A percentile compares a stretch with the other conserved stretches of the same genome.
Evolutionary conservation across 2,888 invertebrate genomes (phyloP).

Genomic region (Drosophila suboccidentalis): DNA sequence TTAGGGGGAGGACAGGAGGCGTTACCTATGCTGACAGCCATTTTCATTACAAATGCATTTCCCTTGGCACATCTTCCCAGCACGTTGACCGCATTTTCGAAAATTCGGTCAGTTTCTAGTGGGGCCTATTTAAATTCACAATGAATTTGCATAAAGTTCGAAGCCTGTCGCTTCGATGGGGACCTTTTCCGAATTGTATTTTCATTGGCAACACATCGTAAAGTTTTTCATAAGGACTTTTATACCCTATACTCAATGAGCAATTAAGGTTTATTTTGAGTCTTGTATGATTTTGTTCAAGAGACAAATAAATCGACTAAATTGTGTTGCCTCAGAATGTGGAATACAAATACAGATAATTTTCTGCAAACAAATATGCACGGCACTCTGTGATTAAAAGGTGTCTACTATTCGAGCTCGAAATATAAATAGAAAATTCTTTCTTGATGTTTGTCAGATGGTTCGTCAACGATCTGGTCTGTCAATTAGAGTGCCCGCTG

Average conservation of each 20-base stretch:
- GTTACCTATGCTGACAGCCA: slow-evolving; percentile 27
- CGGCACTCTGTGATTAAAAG: not conserved
- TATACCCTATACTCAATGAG: slow-evolving; percentile 17
- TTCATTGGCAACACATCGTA: slow-evolving; percentile 25
- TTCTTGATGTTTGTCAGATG: not conserved
- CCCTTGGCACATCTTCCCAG: slow-evolving; percentile 35
- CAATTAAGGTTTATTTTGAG: not conserved
- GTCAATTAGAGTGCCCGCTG: slow-evolving; percentile 58
- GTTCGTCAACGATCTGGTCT: slow-evolving; percentile 22
- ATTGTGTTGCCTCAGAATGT: no score
- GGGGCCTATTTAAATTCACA: slow-evolving; percentile 65
- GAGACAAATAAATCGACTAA: not conserved
- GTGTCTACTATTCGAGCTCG: not conserved
- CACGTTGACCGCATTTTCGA: slow-evolving; percentile 74
- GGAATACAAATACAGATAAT: no score
- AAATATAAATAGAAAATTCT: not conserved
- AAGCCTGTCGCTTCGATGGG: slow-evolving; percentile 15
- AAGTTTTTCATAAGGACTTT: slow-evolving; percentile 19
- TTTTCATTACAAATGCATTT: slow-evolving; percentile 77
- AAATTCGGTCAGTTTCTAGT: slow-evolving; percentile 37
- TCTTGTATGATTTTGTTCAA: not conserved
- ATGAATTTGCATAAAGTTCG: slow-evolving; percentile 76
- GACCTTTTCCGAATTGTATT: slow-evolving; percentile 24
- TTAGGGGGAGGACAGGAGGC: not conserved
- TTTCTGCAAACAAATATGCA: no score